These are phyloP conservation scores for Oncopeltus fasciatus DNA, from an alignment of 1,140 invertebrate genomes.

Conservation along the genomic window DNA sequence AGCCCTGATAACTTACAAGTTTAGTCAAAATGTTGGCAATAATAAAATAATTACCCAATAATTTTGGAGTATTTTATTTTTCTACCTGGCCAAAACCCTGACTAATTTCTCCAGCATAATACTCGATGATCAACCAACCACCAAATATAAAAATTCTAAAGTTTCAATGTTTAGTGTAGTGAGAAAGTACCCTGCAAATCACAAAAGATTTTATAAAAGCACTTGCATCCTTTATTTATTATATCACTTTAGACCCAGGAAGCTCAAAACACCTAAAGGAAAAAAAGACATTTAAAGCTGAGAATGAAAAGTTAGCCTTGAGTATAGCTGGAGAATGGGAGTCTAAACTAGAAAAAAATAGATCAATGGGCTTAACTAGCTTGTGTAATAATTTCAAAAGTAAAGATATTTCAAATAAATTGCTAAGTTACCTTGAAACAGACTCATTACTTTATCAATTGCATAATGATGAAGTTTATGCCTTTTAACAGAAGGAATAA, in stretches of 20 bases:
- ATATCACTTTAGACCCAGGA: constrained; percentile 65
- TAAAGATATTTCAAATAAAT: constrained; percentile 57
- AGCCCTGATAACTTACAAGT: too few relatives aligned
- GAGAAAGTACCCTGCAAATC: constrained; percentile 13
- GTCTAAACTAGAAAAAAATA: constrained; percentile 57
- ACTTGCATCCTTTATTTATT: constrained; percentile 51
- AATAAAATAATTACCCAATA: too few relatives aligned
- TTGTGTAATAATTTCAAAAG: constrained; percentile 68
- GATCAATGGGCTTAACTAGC: constrained; percentile 80
- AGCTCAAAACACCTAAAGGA: constrained; percentile 77
- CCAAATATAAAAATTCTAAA: not conserved
- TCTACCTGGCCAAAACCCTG: too few relatives aligned
- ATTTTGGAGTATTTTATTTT: too few relatives aligned
- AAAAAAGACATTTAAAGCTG: constrained; percentile 56
- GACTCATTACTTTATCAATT: constrained; percentile 63
- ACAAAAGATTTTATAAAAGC: constrained; percentile 54
- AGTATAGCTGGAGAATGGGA: constrained; percentile 87
- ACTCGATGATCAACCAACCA: too few relatives aligned
- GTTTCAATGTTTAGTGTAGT: not conserved
- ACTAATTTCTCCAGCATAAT: too few relatives aligned
- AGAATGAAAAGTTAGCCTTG: constrained; percentile 75
- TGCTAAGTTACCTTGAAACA: constrained; percentile 70
- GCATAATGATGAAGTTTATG: constrained; percentile 52
- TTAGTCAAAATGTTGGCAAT: too few relatives aligned
- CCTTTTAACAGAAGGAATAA: constrained; percentile 70